Conservation (phyloP, 2,113 vertebrate genomes). For the Pygoscelis antarcticus region DNA sequence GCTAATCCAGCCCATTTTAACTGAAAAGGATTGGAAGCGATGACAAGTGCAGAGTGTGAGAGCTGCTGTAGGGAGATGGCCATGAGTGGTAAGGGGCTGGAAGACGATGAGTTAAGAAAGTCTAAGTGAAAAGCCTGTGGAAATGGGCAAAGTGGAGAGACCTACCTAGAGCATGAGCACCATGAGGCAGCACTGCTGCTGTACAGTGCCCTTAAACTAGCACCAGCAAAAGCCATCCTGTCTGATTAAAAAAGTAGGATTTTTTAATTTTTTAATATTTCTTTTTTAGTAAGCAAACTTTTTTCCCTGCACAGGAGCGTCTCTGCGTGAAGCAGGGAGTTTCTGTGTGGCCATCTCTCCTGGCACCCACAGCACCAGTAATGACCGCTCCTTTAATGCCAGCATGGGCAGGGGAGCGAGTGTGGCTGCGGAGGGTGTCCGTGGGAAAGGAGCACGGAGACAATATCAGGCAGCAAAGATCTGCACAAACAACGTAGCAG, state of each 20-base stretch:
- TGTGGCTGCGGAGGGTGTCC: accelerated
- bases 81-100: background rate
- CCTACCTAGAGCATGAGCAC: accelerated
- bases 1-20: background rate
- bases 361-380: background rate
- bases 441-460: background rate
- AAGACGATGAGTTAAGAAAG: background rate
- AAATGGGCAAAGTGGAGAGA: background rate
- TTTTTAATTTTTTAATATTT: no score
- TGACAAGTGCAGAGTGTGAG: background rate
- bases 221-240: background rate
- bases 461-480: background rate
- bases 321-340: no score
- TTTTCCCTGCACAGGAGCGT: background rate
- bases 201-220: background rate
- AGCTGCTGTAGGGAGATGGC: background rate
- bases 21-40: background rate
- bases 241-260: background rate
- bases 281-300: background rate
- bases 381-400: background rate
- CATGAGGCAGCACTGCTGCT: background rate
- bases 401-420: background rate
- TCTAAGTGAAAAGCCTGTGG: background rate
- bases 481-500: background rate
- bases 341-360: background rate